Percentiles rank a stretch among this genome's conserved stretches.
These are phyloP conservation scores for Yponomeuta malinellus DNA, from an alignment of 2,888 invertebrate genomes.

Conservation along the genomic window DNA sequence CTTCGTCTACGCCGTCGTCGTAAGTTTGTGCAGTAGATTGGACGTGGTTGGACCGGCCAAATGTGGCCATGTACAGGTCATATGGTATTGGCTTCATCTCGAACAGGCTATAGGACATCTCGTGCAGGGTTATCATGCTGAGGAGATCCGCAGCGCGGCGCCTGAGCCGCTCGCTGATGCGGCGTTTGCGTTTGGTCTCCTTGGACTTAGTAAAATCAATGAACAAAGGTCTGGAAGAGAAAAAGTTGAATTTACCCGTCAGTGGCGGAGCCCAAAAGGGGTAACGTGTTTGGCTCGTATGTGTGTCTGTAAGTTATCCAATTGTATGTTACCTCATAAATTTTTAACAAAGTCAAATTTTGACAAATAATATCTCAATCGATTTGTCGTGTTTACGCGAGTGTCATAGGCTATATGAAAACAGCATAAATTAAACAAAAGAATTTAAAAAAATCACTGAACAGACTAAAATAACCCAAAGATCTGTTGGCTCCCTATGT, in stretches of 20 bases:
- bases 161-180: constrained; percentile 41
- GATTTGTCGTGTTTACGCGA: no score
- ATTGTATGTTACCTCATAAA: no score
- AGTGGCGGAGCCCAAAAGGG: no score
- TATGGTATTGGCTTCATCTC: constrained; percentile 71
- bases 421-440: no score
- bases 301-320: no score
- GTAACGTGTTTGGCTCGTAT: no score
- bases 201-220: constrained; percentile 60
- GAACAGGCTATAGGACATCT: constrained; percentile 58
- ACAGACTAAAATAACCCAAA: no score
- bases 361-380: no score
- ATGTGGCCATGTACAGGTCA: constrained; percentile 52
- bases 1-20: constrained; percentile 58
- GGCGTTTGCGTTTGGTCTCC: constrained; percentile 45
- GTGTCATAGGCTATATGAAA: no score
- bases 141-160: constrained; percentile 59
- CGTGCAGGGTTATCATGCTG: constrained; percentile 60
- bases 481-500: no score
- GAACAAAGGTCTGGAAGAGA: constrained; percentile 49
- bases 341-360: no score
- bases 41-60: constrained; percentile 54
- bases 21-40: constrained; percentile 62
- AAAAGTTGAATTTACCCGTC: neutral
- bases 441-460: no score